Base-by-base conservation (phyloP, 1,140 invertebrate species). In the Atta cephalotes region DNA sequence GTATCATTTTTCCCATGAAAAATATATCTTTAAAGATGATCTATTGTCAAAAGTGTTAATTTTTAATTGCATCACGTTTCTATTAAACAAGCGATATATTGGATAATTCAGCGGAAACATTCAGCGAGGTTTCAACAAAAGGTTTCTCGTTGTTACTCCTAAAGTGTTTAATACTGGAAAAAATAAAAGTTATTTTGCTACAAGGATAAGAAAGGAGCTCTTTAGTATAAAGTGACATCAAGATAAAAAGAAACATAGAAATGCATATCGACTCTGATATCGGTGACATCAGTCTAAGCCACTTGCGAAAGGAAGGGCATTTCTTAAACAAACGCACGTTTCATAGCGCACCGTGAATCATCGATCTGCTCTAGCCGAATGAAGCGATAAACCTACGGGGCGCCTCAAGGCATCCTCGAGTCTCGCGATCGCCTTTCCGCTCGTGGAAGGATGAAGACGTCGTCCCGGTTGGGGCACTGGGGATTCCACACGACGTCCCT, bases 401-500 rank as follows among this genome's bases (percentile, higher is more conserved):
- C 39, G 70, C 56, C 56, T 62, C 53, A 16, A n/a, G 56, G 80
- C 70, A 12, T 39, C 25, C 35, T 74, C 78, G 66, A 25, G 65
- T 25, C 31, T 71, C 80, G 39, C 80, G 80, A 60, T 60, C 80
- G 80, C 80, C 56, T 84, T 84, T 76, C 80, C 80, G 80, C 51
- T 63, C 68, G 66, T 12, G 58, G 45, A 49, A 45, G 56, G 80
- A 90, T 89, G 76, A 87, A 90, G 89, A 87, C 68, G 72, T 25
- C 68, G 72, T n/a, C 16, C 21, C 18, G 53, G 28, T 3, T 12
- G 71, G 89, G 89, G 89, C 65, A 81, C 71, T 53, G 82, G 88
- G 6, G 87, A 87, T 91, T 91, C 90, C 90, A 88, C 89, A 88
- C 86, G 78, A 82, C 93, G 93, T 89, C 92, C 93, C 93, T 94